A percentile compares a stretch with the other conserved stretches of the same genome.
Evolutionary conservation across 2,888 invertebrate species (phyloP).

Genomic region (Meloe dianella): DNA sequence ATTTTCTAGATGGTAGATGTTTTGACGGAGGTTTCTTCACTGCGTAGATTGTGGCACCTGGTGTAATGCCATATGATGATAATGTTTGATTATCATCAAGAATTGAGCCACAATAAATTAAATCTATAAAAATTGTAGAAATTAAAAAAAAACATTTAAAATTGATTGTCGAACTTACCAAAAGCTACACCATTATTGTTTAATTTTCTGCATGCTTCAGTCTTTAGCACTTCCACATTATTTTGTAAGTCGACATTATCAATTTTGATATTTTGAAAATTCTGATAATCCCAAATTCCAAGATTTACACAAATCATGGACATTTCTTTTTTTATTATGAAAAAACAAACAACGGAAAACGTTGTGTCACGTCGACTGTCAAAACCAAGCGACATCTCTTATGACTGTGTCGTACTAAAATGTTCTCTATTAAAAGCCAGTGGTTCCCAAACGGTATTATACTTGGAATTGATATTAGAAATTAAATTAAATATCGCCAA

Average conservation of each 20-base stretch:
- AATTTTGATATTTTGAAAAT: slow-evolving; percentile 64
- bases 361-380: not conserved
- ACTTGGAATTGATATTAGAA: too few species aligned
- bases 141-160: slow-evolving; percentile 17
- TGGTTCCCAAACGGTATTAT: too few species aligned
- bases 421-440: too few species aligned
- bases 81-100: slow-evolving; percentile 69
- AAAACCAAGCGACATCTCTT: not conserved
- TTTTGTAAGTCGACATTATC: slow-evolving; percentile 68
- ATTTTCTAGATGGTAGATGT: slow-evolving; percentile 53
- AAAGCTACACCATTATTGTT: slow-evolving; percentile 22
- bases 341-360: not conserved
- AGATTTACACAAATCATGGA: slow-evolving; percentile 51
- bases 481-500: too few species aligned
- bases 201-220: slow-evolving; percentile 50
- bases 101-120: slow-evolving; percentile 75
- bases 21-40: slow-evolving; percentile 56
- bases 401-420: not conserved
- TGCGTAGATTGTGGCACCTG: slow-evolving; percentile 66
- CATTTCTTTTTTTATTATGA: slow-evolving; percentile 13
- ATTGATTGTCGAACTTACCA: slow-evolving; percentile 17
- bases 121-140: slow-evolving; percentile 63
- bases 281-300: slow-evolving; percentile 62
- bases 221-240: slow-evolving; percentile 66
- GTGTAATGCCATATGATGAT: slow-evolving; percentile 68